These are phyloP conservation scores for Exocentrus adspersus DNA, from an alignment of 2,888 invertebrate genomes.

Conservation along the genomic window DNA sequence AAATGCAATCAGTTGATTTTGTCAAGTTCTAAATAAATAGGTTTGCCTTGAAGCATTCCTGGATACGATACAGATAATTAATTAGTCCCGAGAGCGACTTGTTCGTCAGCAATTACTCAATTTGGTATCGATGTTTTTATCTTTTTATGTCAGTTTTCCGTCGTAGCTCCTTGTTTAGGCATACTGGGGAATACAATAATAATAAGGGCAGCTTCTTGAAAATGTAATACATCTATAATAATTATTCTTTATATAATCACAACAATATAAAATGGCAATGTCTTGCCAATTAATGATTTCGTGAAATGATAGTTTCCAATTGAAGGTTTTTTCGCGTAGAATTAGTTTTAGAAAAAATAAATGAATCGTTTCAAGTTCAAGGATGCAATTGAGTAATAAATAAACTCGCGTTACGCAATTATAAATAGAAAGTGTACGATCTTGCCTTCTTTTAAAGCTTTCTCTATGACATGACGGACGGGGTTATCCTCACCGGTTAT, in stretches of 20 bases:
- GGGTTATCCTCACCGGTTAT: constrained; percentile 44
- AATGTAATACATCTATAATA: too few relatives aligned
- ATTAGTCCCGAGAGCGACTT: background rate
- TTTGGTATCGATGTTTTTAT: background rate
- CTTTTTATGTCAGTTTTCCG: background rate
- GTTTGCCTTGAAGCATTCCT: background rate
- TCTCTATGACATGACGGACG: constrained; percentile 50
- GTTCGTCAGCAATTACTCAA: background rate
- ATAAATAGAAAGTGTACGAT: constrained; percentile 44
- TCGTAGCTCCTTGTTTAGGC: background rate
- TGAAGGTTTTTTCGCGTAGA: too few relatives aligned
- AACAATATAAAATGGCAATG: too few relatives aligned
- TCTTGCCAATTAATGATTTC: too few relatives aligned
- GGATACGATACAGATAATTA: background rate
- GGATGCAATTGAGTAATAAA: constrained; percentile 19
- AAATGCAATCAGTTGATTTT: too few relatives aligned
- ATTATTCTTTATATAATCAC: too few relatives aligned
- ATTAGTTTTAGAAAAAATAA: background rate
- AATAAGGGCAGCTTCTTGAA: too few relatives aligned
- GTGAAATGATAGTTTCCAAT: too few relatives aligned
- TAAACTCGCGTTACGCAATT: constrained; percentile 33
- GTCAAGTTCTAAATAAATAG: background rate
- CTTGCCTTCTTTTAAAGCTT: constrained; percentile 48
- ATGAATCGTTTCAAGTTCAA: constrained; percentile 27
- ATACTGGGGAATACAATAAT: background rate